phyloP scores from a whole-genome alignment of 1,140 invertebrate genomes.

The Dendrolimus punctatus region DNA sequence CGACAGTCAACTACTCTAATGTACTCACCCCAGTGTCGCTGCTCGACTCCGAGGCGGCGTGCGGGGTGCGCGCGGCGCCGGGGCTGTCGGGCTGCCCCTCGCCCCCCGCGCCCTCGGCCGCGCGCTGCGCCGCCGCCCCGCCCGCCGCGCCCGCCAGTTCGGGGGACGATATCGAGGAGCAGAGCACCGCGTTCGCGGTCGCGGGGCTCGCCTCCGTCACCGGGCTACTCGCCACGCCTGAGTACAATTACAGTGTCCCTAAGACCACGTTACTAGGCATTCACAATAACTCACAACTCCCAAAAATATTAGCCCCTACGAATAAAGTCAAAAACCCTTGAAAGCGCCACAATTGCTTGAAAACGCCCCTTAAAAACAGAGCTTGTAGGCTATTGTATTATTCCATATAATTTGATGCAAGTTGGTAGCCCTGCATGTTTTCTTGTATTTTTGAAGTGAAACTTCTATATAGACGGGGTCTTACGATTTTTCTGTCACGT shows the following conservation, averaged over 20 bases:
- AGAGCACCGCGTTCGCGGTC: constrained; percentile 21
- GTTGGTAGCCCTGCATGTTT: too few relatives aligned
- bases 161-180: constrained; percentile 45
- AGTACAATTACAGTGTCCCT: background rate
- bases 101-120: constrained; percentile 7
- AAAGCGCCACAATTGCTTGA: too few relatives aligned
- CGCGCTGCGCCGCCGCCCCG: constrained; percentile 4
- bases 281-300: too few relatives aligned
- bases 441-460: too few relatives aligned
- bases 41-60: constrained; percentile 45
- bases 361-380: too few relatives aligned
- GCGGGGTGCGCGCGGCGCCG: constrained; percentile 12
- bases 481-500: too few relatives aligned
- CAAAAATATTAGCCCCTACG: too few relatives aligned
- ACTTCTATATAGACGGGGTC: too few relatives aligned
- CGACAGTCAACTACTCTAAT: background rate
- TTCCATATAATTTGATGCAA: too few relatives aligned
- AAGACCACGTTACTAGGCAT: too few relatives aligned
- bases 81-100: constrained; percentile 2
- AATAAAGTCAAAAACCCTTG: too few relatives aligned
- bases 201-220: constrained; percentile 24
- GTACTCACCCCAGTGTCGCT: constrained; percentile 49
- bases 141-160: constrained; percentile 24
- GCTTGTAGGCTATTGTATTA: too few relatives aligned
- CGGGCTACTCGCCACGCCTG: constrained; percentile 41